Evolutionary conservation across 2,888 invertebrate genomes (phyloP), one percentile per base, ranked within the genome.

Genomic region (Tolmerus cingulatus): DNA sequence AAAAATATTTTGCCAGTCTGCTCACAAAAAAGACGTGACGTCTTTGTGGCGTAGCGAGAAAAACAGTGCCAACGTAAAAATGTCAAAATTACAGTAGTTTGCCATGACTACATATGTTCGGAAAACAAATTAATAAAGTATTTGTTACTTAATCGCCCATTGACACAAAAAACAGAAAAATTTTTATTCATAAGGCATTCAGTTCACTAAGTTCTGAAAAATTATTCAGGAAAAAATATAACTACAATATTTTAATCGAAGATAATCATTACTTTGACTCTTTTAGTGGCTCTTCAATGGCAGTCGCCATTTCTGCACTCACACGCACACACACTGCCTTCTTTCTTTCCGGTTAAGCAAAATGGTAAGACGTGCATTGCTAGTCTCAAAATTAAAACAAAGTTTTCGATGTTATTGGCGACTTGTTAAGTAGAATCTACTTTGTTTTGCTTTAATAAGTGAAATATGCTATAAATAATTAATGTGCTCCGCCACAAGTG

Each of bases 281-380:
- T 40, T 19, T 23, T 55, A 34, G 81, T 81, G 2, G 51, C 30
- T n/a, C 19, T 46, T 46, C 40, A 77, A 34, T 55, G 19, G n/a
- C 23, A 74, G 34, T 40, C 77, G 85, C 77, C 85, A 84, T 77
- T 37, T 55, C 5, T 77, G 79, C 37, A 40, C 81, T 88, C 87
- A 88, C 88, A 89, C 86, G 87, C 87, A 88, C 85, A 88, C 89
- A 87, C 86, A 82, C 88, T 87, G 88, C 89, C 90, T 91, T 92
- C 92, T 91, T 92, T 92, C 92, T 92, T 92, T 92, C 92, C 92
- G 92, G 92, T 92, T 91, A 91, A 91, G 90, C 91, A 92, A 66
- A 82, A 82, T 92, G 92, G 92, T 92, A 91, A 92, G 92, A 79
- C 88, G 88, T 88, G 87, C 86, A 57, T 87, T 79, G 81, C 2